A percentile compares a stretch with the other conserved stretches of the same genome.
These are phyloP conservation scores for Corydoras sp. DNA, from an alignment of 2,113 vertebrate genomes.

Conservation along the genomic window DNA sequence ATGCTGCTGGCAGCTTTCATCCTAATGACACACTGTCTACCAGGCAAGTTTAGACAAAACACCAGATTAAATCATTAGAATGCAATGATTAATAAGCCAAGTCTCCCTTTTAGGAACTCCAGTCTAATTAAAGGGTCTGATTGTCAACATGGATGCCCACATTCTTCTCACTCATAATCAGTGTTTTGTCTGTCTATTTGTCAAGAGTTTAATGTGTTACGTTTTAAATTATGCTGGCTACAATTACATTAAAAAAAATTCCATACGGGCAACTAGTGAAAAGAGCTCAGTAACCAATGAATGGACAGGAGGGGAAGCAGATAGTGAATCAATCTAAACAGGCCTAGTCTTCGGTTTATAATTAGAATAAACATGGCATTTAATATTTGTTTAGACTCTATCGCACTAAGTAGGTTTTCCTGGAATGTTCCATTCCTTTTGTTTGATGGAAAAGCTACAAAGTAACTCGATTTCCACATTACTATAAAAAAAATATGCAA, in stretches of 20 bases:
- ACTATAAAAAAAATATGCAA: not conserved
- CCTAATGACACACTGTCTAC: conserved; percentile 3
- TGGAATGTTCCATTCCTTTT: conserved; percentile 2
- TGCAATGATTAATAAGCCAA: not conserved
- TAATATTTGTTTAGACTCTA: conserved; percentile 9
- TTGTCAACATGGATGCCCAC: too few relatives aligned
- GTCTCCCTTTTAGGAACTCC: not conserved
- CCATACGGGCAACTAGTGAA: too few relatives aligned
- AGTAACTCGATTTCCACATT: not conserved
- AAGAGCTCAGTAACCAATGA: too few relatives aligned
- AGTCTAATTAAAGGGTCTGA: not conserved
- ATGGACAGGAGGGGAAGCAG: too few relatives aligned
- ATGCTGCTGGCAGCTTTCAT: conserved; percentile 1
- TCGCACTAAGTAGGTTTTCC: conserved; percentile 7
- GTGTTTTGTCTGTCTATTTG: too few relatives aligned
- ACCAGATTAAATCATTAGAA: not conserved
- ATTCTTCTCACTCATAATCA: too few relatives aligned
- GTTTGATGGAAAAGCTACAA: not conserved
- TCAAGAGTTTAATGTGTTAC: too few relatives aligned
- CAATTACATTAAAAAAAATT: too few relatives aligned
- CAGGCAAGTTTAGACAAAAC: conserved; percentile 8
- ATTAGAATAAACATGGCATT: conserved; percentile 11
- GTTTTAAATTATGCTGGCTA: too few relatives aligned
- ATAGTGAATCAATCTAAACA: conserved; percentile 11
- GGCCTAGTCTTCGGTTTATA: conserved; percentile 11